Evolutionary conservation across 2,888 invertebrate genomes (phyloP), one percentile per base, ranked within the genome.

Genomic region (Drosophila austrosaltans): DNA sequence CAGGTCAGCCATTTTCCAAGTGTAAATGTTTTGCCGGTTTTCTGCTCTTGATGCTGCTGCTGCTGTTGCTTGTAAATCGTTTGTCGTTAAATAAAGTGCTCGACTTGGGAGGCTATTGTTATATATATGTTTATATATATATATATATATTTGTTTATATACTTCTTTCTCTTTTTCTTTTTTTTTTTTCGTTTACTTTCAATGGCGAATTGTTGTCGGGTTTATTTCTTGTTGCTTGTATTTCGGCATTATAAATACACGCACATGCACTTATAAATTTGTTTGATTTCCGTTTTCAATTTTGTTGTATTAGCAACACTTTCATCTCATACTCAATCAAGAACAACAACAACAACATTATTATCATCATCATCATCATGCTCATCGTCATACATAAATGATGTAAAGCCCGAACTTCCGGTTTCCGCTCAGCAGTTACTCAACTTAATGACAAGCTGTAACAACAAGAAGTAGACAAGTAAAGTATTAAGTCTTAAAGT

Each of bases 1-100:
- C 91, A 95, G 94, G 91, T 96, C 96, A 71, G 95, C 93, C 95
- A 95, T 95, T 69, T 72, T 75, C 61, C 63, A 60, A 28, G 10
- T 72, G 61, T 60, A 63, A 48, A 60, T 63, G 69, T 58, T 36
- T 30, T 36, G 42, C 44, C 20, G 32, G 10, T 28, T 16, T 16
- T 58, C 53, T 40, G 40, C 42, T 54, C 30, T n/a, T 58, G 22
- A 12, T 60, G 60, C 28, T 60, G 22, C 20, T 60, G 60, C 28
- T 60, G 44, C 20, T 61, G 2, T 7, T 48, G 3, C 22, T 57
- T 57, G 12, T 57, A 57, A 57, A 57, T 57, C 57, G 57, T 57
- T 57, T 57, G 36, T 57, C 57, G 57, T 57, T 57, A 57, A 57
- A 57, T 57, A 57, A 57, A 57, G 57, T 57, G 57, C 60, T 57